Percentiles rank a stretch among this genome's conserved stretches.
Conservation (phyloP, 2,888 invertebrate species). For the Perithous albicinctus region DNA sequence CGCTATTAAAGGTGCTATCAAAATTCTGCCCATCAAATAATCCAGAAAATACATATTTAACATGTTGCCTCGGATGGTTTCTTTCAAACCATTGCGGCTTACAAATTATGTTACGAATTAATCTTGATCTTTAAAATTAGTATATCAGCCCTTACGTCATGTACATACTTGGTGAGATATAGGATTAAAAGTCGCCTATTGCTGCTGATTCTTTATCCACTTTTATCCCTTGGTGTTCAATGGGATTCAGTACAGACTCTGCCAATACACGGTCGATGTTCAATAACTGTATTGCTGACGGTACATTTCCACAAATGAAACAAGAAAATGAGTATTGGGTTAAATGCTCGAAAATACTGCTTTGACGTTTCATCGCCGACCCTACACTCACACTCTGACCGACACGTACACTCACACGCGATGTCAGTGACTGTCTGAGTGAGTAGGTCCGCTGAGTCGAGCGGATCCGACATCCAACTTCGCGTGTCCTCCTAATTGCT, state of each 20-base stretch:
- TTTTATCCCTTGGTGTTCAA: neutral
- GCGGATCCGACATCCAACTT: constrained; percentile 41
- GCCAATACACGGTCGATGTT: neutral
- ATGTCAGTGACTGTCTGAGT: constrained; percentile 10
- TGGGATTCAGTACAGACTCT: neutral
- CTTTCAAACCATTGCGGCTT: neutral
- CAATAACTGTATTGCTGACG: neutral
- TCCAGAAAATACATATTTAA: too few species aligned
- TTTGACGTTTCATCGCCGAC: constrained; percentile 27
- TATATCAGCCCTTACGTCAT: too few species aligned
- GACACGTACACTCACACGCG: neutral
- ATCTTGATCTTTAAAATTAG: neutral
- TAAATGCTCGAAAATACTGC: constrained; percentile 12
- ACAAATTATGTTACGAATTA: neutral
- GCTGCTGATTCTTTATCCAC: neutral
- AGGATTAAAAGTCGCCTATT: neutral
- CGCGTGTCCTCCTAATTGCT: constrained; percentile 63
- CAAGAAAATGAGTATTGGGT: constrained; percentile 1
- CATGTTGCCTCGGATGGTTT: too few species aligned
- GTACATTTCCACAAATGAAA: neutral
- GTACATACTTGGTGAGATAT: neutral
- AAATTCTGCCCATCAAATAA: too few species aligned
- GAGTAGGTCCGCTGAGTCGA: constrained; percentile 2
- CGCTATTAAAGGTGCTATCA: too few species aligned
- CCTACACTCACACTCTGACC: neutral